A percentile compares a stretch with the other conserved stretches of the same genome.
These are phyloP conservation scores for Aeoliscus strigatus DNA, from an alignment of 2,797 vertebrate species.

Conservation along the genomic window DNA sequence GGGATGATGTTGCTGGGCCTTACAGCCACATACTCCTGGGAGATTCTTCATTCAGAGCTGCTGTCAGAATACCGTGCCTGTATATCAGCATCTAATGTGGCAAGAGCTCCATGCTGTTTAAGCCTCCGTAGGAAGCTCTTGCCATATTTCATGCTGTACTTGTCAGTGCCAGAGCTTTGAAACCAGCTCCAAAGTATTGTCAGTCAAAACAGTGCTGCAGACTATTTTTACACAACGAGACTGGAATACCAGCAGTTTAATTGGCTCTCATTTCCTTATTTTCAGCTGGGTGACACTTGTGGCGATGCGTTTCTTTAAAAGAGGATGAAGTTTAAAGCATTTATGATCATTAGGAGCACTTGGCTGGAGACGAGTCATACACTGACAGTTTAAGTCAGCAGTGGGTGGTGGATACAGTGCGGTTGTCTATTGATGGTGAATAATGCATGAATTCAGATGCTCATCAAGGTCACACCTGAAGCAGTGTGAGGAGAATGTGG, in stretches of 20 bases:
- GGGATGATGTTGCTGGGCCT: constrained; percentile 44
- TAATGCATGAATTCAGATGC: constrained; percentile 66
- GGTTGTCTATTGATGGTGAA: constrained; percentile 59
- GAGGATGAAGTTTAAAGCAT: constrained; percentile 56
- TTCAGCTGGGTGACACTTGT: constrained; percentile 60
- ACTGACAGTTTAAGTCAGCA: constrained; percentile 51
- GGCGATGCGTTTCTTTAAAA: constrained; percentile 46
- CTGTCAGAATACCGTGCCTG: constrained; percentile 50
- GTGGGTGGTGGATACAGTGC: constrained; percentile 50
- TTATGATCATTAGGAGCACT: constrained; percentile 61
- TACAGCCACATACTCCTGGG: constrained; percentile 57
- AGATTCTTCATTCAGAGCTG: constrained; percentile 40
- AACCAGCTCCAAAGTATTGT: constrained; percentile 60
- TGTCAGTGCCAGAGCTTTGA: constrained; percentile 58
- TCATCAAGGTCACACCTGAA: constrained; percentile 60
- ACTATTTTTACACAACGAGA: constrained; percentile 53
- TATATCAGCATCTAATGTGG: constrained; percentile 52
- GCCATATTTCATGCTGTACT: constrained; percentile 45
- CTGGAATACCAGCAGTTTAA: constrained; percentile 56
- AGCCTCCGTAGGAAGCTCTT: constrained; percentile 43
- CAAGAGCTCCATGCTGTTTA: constrained; percentile 41
- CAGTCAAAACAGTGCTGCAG: constrained; percentile 51
- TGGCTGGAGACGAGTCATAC: constrained; percentile 36
- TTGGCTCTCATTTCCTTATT: constrained; percentile 57
- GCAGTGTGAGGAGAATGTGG: constrained; percentile 22